Evolutionary conservation across 1,140 invertebrate species (phyloP), one percentile per base, ranked within the genome.

Genomic region (Zaprionus ghesquierei): DNA sequence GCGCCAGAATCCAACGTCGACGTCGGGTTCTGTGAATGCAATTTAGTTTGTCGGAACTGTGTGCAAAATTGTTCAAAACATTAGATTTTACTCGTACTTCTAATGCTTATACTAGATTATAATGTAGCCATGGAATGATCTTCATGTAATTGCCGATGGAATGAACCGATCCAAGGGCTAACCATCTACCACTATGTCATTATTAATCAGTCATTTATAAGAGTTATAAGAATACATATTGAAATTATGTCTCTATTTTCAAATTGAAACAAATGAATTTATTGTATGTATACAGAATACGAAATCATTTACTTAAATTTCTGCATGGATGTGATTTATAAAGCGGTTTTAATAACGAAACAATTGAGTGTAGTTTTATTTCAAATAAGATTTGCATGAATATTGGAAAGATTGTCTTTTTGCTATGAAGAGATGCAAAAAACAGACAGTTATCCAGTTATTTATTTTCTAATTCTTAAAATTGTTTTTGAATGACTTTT

Each of bases 21-120:
- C 18, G 18, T 35, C 31, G 23, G 31, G 18, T 49, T 18, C 25
- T 20, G 2, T 49, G 29, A 33, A 51, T 51, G 29, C 53, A 49
- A n/a, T 20, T 58, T 41, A 23, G 61, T 58, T 29, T 44, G 38
- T 50, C 53, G 56, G 44, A 79, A 69, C 63, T 75, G 77, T 69
- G 75, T 77, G 75, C 75, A 77, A 77, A 68, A 64, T 69, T 77
- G 77, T 79, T 79, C 77, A 51, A 73, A 79, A 77, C 77, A 73
- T 73, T 70, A 75, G 70, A 20, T 80, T 70, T 38, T 53, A 63
- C 35, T 61, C 18, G 41, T 75, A 71, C 18, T 51, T 69, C 44
- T 69, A 63, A 81, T 53, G 44, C 46, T 55, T 58, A 81, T 20
- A 33, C 63, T 77, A 82, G 79, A 64, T 69, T 63, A 60, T 49